Base-by-base conservation (phyloP, 2,888 invertebrate genomes). In the Hemicrepidius hirtus region DNA sequence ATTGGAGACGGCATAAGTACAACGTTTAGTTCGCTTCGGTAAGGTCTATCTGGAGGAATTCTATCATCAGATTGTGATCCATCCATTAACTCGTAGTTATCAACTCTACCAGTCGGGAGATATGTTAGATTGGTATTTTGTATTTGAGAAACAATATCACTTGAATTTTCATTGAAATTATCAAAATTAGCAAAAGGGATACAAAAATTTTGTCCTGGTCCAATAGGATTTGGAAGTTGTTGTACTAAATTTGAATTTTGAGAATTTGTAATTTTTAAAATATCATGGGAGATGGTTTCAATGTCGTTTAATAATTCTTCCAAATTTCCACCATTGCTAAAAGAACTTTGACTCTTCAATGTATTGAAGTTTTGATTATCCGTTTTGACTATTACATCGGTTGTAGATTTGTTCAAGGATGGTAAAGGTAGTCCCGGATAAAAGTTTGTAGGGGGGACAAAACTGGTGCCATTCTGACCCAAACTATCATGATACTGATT, bases 221-320 rank as follows among this genome's bases (percentile, higher is more conserved):
- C 12, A 20, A 62, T 21, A 2, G 18, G 18, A 12, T 13, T 9
- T 7, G 13, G 12, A 21, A 35, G n/a, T 32, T 37, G 35, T 13
- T 50, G 50, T 1, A 20, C 28, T 12, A 16, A 13, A 13, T 24
- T 18, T 28, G 46, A 3, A 12, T 18, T 66, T 67, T 71, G 76
- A 12, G 75, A 60, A 59, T 77, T 79, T 2, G 81, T 80, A 16
- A 84, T 78, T 57, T 81, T 80, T 50, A 84, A 71, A 53, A 85
- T 85, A 66, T 85, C 87, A 75, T 86, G 84, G 0, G 90, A 89
- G 66, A 90, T 88, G 0, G 90, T 88, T 81, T 92, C 91, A 5
- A 93, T 92, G 74, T 93, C 93, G 70, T 92, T 91, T 0, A 93
- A 85, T 49, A 93, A 85, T 74, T 93, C 91, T 78, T 93, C 93